Evolutionary conservation across 2,888 invertebrate genomes (phyloP).

Genomic region (Mythimna loreyi): DNA sequence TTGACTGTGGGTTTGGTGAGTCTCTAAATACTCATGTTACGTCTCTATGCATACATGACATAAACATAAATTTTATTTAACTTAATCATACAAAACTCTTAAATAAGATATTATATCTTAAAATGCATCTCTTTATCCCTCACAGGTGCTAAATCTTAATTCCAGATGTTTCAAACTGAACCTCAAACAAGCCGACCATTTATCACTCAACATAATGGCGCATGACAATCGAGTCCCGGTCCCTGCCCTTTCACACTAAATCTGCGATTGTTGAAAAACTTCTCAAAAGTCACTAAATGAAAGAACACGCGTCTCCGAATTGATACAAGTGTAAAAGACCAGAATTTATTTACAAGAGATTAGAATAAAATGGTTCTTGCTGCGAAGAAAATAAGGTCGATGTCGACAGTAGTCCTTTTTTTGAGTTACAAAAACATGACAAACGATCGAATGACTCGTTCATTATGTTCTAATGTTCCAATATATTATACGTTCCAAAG

Average conservation of each 20-base stretch:
- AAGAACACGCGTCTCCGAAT: conserved; percentile 74
- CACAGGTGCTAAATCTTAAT: conserved; percentile 31
- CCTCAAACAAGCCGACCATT: conserved; percentile 62
- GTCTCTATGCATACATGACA: too few relatives aligned
- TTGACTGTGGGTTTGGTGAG: too few relatives aligned
- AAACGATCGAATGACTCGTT: conserved; percentile 84
- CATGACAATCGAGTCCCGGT: conserved; percentile 71
- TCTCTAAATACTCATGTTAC: too few relatives aligned
- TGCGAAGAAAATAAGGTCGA: conserved; percentile 5
- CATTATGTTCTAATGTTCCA: conserved; percentile 88
- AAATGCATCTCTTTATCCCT: background rate
- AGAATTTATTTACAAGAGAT: background rate
- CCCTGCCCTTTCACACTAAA: conserved; percentile 72
- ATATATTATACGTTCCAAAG: conserved; percentile 87
- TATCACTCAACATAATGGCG: conserved; percentile 67
- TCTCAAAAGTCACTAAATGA: conserved; percentile 70
- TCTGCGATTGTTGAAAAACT: conserved; percentile 72
- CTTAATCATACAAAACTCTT: background rate
- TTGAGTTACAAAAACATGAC: conserved; percentile 80
- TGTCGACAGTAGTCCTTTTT: conserved; percentile 36
- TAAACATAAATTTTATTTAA: too few relatives aligned
- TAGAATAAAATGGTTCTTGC: conserved; percentile 44
- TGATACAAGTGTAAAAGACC: conserved; percentile 63
- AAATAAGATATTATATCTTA: background rate
- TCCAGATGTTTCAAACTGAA: conserved; percentile 53